Conservation (phyloP, 2,797 vertebrate species). For the Crenichthys baileyi region DNA sequence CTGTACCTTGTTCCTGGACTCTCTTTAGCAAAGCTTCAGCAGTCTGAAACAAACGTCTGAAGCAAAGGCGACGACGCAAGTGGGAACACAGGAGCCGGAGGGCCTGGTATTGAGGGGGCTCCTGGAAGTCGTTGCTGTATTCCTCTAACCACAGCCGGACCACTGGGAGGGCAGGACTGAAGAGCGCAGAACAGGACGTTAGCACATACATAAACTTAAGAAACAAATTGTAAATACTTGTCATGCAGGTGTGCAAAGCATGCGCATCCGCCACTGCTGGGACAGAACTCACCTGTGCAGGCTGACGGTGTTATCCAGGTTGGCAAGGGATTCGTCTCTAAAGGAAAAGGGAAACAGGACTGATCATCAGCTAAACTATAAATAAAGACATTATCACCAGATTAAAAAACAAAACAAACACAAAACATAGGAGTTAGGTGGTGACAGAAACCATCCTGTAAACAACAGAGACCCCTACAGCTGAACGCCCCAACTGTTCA, state of each 20-base stretch:
- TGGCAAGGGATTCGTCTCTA: conserved; percentile 70
- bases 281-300: conserved; percentile 69
- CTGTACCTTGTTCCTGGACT: conserved; percentile 74
- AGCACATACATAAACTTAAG: background rate
- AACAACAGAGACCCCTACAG: conserved; percentile 15
- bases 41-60: conserved; percentile 63
- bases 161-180: conserved; percentile 67
- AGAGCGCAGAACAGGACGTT: background rate
- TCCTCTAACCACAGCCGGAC: conserved; percentile 84
- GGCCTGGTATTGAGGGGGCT: conserved; percentile 78
- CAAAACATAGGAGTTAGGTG: background rate
- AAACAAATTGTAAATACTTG: background rate
- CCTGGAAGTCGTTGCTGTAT: conserved; percentile 83
- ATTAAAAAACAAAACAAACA: background rate
- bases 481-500: background rate
- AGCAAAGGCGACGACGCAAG: conserved; percentile 74
- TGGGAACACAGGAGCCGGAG: conserved; percentile 76
- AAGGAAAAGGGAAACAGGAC: conserved; percentile 35
- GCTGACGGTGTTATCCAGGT: conserved; percentile 63
- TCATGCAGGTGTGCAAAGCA: background rate
- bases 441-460: conserved; percentile 33
- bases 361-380: background rate
- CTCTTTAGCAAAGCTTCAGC: conserved; percentile 77
- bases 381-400: background rate
- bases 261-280: background rate